Base-by-base conservation (phyloP, 2,113 vertebrate genomes). In the Gavialis gangeticus region DNA sequence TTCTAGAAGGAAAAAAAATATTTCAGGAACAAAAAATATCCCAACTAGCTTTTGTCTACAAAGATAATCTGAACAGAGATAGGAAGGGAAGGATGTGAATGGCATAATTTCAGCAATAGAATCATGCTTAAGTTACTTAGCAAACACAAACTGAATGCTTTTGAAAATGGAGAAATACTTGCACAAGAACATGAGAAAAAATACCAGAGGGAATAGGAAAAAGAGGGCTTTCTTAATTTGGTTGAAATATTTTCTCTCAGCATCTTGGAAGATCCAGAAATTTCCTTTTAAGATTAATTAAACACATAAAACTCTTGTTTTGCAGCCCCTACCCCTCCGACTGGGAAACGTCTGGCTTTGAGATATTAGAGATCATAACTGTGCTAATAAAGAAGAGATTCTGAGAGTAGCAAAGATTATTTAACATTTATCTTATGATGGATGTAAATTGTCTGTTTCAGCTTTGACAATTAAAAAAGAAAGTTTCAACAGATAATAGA, bases 261-360 rank as follows among this genome's bases (percentile, higher is more conserved):
- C 6, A 59, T 89, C 67, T 37, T 81, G 78, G 55, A 92, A 81
- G 34, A 71, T 75, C 55, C 71, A 79, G 67, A 95, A 75, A 64
- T 82, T 81, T 81, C 87, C 75, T 94, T 90, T 88, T 79, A 91
- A 95, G 96, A 97, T 97, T 96, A 92, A 97, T 97, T 97, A 94
- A 90, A 67, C 62, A 63, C 78, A 96, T 95, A 96, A 95, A 96
- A 91, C n/a, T 85, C 81, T 46, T 59, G n/a, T 89, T 93, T 96
- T 97, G 79, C 88, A 89, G 67, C 89, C 84, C 67, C 89, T n/a
- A 46, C 64, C 75, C 57, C 85, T 95, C 94, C 94, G 95, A 77
- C 92, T 96, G 93, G 78, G 96, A 97, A 97, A 97, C 95, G 97
- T 97, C 97, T 97, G 95, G 93, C 92, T 95, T 95, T 82, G 71